Conservation (phyloP, 1,140 invertebrate genomes). For the Drosophila nigrodunni region DNA sequence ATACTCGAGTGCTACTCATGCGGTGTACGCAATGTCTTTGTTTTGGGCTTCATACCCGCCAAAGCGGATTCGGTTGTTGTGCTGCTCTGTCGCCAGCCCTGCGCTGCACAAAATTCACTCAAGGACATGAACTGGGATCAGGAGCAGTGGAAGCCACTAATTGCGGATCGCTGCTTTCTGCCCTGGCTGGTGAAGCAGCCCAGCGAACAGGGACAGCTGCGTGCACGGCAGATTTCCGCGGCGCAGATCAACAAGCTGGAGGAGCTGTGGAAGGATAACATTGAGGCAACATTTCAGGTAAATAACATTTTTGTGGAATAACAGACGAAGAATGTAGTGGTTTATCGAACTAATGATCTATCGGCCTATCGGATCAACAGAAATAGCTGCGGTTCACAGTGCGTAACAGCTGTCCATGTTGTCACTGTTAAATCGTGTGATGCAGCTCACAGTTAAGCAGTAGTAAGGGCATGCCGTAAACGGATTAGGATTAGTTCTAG, state of each 20-base stretch:
- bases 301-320: not conserved
- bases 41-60: slow-evolving; percentile 99
- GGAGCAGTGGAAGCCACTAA: slow-evolving; percentile 99
- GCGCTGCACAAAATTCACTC: slow-evolving; percentile 97
- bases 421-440: no score
- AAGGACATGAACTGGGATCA: slow-evolving; percentile 99
- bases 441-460: no score
- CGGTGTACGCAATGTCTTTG: slow-evolving; percentile 98
- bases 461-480: no score
- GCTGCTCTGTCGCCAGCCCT: slow-evolving; percentile 97
- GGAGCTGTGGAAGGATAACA: slow-evolving; percentile 99
- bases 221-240: slow-evolving; percentile 97
- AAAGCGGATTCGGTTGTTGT: slow-evolving; percentile 99
- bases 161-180: slow-evolving; percentile 97
- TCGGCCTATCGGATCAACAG: not conserved
- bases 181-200: slow-evolving; percentile 99
- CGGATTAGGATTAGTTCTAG: no score
- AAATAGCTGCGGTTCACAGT: not conserved
- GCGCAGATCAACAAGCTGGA: slow-evolving; percentile 99
- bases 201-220: slow-evolving; percentile 96
- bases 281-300: slow-evolving; percentile 96
- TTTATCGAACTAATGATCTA: not conserved
- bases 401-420: no score
- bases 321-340: no score
- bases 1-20: slow-evolving; percentile 99